Conservation (phyloP, 2,888 invertebrate species). For the Metopia argyrocephala region DNA sequence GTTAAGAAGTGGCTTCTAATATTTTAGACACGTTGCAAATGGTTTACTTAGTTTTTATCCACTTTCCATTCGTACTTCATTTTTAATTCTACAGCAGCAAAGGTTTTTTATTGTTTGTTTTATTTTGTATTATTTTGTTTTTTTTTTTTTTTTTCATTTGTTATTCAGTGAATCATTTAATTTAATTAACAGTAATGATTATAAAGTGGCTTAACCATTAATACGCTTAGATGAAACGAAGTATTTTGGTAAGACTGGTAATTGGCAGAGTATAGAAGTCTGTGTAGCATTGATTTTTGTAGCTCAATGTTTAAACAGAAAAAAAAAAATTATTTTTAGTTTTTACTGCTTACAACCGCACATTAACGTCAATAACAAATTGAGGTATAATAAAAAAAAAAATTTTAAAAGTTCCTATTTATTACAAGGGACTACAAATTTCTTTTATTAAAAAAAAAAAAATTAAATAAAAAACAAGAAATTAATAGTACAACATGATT, state of each 20-base stretch:
- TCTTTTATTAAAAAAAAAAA: too few species aligned
- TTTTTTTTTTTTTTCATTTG: background rate
- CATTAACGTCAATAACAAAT: slow-evolving; percentile 8
- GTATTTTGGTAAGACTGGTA: background rate
- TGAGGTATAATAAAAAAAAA: background rate
- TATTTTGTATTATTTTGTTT: background rate
- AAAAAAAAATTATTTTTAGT: background rate
- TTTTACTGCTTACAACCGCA: slow-evolving; percentile 1
- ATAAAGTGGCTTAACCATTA: slow-evolving; percentile 56
- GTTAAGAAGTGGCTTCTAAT: slow-evolving; percentile 39
- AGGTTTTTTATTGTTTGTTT: background rate
- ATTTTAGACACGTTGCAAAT: slow-evolving; percentile 46
- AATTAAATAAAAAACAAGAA: too few species aligned
- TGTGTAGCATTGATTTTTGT: background rate
- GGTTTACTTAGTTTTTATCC: background rate
- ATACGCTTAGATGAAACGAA: background rate
- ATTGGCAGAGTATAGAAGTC: background rate
- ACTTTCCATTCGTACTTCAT: slow-evolving; percentile 10
- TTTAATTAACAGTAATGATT: slow-evolving; percentile 61
- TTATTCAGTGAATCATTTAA: slow-evolving; percentile 50
- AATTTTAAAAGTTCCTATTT: too few species aligned
- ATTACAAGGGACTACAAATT: background rate
- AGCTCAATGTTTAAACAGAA: background rate
- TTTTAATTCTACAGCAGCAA: slow-evolving; percentile 49
- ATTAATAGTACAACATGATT: too few species aligned